Conservation (phyloP, 1,140 invertebrate genomes). For the Copidosoma floridanum region DNA sequence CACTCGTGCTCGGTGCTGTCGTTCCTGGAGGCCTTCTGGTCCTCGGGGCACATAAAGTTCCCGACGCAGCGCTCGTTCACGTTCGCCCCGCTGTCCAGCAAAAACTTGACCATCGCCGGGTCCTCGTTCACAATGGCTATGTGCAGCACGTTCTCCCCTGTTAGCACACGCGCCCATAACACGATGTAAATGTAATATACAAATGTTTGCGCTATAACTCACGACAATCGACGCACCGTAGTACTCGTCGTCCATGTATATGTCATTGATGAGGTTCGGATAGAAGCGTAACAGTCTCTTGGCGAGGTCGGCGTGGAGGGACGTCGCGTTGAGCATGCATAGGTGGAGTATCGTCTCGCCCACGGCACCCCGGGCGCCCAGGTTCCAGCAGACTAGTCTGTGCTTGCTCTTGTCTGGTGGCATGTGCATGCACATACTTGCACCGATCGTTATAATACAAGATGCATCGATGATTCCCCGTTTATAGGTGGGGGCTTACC, state of each 20-base stretch:
- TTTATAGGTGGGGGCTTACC: too few species aligned
- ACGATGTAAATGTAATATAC: neutral
- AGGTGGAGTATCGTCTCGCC: slow-evolving; percentile 94
- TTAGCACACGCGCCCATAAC: neutral
- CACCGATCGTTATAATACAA: too few species aligned
- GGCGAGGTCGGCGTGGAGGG: slow-evolving; percentile 88
- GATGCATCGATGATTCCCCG: too few species aligned
- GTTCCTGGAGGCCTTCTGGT: slow-evolving; percentile 86
- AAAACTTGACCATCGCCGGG: slow-evolving; percentile 93
- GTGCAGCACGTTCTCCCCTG: slow-evolving; percentile 88
- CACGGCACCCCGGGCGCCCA: slow-evolving; percentile 90
- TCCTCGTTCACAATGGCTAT: slow-evolving; percentile 99
- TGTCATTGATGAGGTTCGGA: slow-evolving; percentile 93
- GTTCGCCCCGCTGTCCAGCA: slow-evolving; percentile 88
- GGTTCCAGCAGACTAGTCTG: slow-evolving; percentile 87
- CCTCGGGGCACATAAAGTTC: slow-evolving; percentile 96
- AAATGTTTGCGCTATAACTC: neutral
- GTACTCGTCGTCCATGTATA: slow-evolving; percentile 95
- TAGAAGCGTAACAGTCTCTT: slow-evolving; percentile 88
- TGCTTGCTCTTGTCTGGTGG: slow-evolving; percentile 65
- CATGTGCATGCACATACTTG: too few species aligned
- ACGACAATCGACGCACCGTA: slow-evolving; percentile 70
- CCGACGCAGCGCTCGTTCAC: slow-evolving; percentile 89
- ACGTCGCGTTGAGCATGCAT: slow-evolving; percentile 87
- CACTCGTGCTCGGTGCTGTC: slow-evolving; percentile 91